phyloP scores from a whole-genome alignment of 2,797 vertebrate species.

The Gymnoscopelus braueri region DNA sequence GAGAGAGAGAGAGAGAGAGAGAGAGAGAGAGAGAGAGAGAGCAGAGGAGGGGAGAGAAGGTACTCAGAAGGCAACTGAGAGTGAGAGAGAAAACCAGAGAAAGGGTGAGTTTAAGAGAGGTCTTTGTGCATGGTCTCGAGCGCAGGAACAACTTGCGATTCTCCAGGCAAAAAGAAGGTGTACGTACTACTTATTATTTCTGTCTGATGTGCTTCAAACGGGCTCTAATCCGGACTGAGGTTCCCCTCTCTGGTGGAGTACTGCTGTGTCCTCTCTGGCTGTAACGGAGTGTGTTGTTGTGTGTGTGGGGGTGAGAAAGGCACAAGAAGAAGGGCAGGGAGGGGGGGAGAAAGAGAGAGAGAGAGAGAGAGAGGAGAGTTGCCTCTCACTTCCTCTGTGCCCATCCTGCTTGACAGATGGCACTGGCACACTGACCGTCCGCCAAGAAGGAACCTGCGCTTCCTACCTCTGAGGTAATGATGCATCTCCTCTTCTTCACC shows the following conservation, averaged over 20 bases:
- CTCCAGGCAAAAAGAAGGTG: constrained; percentile 52
- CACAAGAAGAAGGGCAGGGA: constrained; percentile 54
- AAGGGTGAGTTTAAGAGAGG: background rate
- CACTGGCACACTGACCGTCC: constrained; percentile 70
- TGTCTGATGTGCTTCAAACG: constrained; percentile 55
- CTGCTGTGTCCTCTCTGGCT: constrained; percentile 24
- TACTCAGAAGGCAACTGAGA: background rate
- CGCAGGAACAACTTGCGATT: constrained; percentile 45
- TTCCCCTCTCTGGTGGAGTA: constrained; percentile 54
- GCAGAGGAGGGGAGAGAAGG: background rate
- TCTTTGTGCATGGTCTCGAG: constrained; percentile 30
- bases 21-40: constrained; percentile 43
- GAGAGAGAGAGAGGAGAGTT: constrained; percentile 16
- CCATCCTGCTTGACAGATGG: constrained; percentile 66
- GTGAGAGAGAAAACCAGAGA: too few species aligned
- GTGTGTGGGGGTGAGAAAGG: constrained; percentile 25
- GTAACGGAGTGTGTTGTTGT: constrained; percentile 58
- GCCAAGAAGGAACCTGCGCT: background rate
- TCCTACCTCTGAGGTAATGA: constrained; percentile 70
- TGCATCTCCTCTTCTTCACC: constrained; percentile 39
- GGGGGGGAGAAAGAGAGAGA: background rate
- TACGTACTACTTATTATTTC: constrained; percentile 39
- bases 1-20: constrained; percentile 37
- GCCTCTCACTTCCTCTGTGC: constrained; percentile 2
- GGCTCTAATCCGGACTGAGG: constrained; percentile 50